phyloP scores from a whole-genome alignment of 2,888 invertebrate genomes.

The Deilephila elpenor region DNA sequence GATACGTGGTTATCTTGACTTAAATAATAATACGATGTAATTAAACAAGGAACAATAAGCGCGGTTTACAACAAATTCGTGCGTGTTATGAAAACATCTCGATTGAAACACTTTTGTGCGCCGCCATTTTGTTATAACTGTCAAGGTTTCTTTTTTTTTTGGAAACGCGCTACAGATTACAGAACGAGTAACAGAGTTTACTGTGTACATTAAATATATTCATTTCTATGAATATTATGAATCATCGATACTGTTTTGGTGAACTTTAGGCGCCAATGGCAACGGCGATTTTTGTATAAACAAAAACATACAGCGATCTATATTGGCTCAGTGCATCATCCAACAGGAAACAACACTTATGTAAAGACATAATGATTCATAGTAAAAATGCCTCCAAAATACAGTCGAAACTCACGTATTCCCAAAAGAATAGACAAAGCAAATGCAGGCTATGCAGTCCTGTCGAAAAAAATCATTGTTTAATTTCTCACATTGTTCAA shows the following conservation, averaged over 20 bases:
- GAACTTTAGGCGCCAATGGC: too few relatives aligned
- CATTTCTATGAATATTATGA: too few relatives aligned
- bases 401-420: neutral
- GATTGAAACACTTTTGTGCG: neutral
- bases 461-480: neutral
- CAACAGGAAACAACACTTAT: neutral
- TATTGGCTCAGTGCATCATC: too few relatives aligned
- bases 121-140: neutral
- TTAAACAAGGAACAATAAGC: conserved; percentile 8
- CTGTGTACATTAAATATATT: too few relatives aligned
- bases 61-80: neutral
- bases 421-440: neutral
- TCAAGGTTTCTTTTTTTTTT: too few relatives aligned
- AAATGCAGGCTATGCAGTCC: neutral
- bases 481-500: conserved; percentile 3
- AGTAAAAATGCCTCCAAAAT: neutral
- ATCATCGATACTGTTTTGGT: too few relatives aligned
- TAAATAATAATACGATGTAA: conserved; percentile 15
- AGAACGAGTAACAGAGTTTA: too few relatives aligned
- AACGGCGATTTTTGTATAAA: neutral
- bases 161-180: too few relatives aligned
- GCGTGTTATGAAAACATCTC: neutral
- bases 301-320: neutral
- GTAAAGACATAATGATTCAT: neutral
- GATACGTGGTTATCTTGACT: neutral